These are phyloP conservation scores for Botrylloides violaceus DNA, from an alignment of 23 tunicate species.

Conservation along the genomic window DNA sequence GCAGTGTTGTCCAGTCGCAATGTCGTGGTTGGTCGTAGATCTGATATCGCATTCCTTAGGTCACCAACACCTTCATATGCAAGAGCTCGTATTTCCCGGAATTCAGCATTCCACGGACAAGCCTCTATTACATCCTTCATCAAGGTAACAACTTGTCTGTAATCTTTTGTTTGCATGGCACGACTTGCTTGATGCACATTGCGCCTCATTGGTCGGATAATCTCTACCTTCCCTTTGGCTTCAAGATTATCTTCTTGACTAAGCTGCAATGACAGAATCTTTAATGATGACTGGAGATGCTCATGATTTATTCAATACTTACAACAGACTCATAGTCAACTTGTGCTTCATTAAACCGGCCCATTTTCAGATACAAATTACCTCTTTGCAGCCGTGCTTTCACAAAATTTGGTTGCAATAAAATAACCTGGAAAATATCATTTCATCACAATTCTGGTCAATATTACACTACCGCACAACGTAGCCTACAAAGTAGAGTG, in stretches of 20 bases:
- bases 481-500: no score
- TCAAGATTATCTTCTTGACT: conserved; percentile 60
- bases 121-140: conserved; percentile 71
- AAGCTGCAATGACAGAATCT: conserved; percentile 34
- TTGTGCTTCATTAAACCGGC: conserved; percentile 85
- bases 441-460: not conserved
- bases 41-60: conserved; percentile 67
- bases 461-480: not conserved
- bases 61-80: conserved; percentile 82
- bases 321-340: conserved; percentile 88
- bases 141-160: conserved; percentile 34
- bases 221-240: conserved; percentile 66
- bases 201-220: conserved; percentile 61
- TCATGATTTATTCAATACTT: conserved; percentile 15
- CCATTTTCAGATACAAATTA: conserved; percentile 89
- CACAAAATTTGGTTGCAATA: conserved; percentile 68
- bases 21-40: conserved; percentile 81
- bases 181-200: conserved; percentile 46
- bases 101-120: conserved; percentile 93
- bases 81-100: conserved; percentile 70
- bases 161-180: conserved; percentile 39
- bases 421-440: conserved; percentile 48
- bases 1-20: conserved; percentile 80
- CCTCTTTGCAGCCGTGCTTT: conserved; percentile 84
- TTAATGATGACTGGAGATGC: not conserved